phyloP scores from a whole-genome alignment of 2,888 invertebrate species.

The Empis livida region DNA sequence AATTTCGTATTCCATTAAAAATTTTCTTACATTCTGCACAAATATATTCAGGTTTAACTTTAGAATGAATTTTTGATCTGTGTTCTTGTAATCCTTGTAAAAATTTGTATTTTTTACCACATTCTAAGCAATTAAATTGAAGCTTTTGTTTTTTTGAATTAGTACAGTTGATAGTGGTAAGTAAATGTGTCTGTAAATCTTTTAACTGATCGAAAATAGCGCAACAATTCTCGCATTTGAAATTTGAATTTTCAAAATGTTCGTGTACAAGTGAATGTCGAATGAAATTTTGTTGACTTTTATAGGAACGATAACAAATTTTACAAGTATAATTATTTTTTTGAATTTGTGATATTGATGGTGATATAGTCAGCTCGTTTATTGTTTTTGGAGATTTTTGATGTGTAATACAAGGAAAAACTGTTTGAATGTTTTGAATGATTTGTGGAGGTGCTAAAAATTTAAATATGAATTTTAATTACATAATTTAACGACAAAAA shows the following conservation, averaged over 20 bases:
- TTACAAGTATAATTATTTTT: slow-evolving; percentile 8
- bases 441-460: too few relatives aligned
- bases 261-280: slow-evolving; percentile 9
- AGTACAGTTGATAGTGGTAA: too few relatives aligned
- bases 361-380: too few relatives aligned
- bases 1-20: slow-evolving; percentile 14
- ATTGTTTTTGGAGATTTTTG: too few relatives aligned
- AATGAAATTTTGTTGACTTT: slow-evolving; percentile 6
- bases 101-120: slow-evolving; percentile 10
- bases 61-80: neutral
- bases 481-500: too few relatives aligned
- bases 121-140: slow-evolving; percentile 10
- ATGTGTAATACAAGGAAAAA: too few relatives aligned
- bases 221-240: slow-evolving; percentile 16
- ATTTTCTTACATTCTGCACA: slow-evolving; percentile 13
- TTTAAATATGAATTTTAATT: too few relatives aligned
- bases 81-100: slow-evolving; percentile 10
- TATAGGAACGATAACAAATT: slow-evolving; percentile 9
- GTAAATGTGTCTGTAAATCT: slow-evolving; percentile 12
- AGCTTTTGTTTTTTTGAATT: too few relatives aligned
- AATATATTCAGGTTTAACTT: slow-evolving; percentile 1
- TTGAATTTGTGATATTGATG: too few relatives aligned
- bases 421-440: too few relatives aligned
- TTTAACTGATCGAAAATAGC: slow-evolving; percentile 12
- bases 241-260: slow-evolving; percentile 10